Evolutionary conservation across 2,888 invertebrate species (phyloP), one percentile per base, ranked within the genome.

Genomic region (Lomographa bimaculata): DNA sequence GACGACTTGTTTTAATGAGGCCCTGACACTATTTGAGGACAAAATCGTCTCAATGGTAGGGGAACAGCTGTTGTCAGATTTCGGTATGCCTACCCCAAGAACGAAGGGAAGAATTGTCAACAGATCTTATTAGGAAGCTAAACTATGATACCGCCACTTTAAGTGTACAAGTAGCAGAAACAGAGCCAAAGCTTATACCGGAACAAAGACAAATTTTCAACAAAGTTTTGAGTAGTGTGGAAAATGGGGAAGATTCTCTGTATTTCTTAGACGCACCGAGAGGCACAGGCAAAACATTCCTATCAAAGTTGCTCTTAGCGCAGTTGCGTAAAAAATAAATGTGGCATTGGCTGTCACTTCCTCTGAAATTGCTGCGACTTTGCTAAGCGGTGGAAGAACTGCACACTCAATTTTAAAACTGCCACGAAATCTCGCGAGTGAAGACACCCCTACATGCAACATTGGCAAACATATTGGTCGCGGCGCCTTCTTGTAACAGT

Each of bases 281-380:
- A 3, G 53, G 55, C 14, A 55, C 53, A 4, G 54, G 54, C 1
- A 58, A 55, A 45, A 54, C 50, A 0, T 55, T 55, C 52, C 24
- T 61, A 2, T 8, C 49, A 12, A 46, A 54, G 27, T 37, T 55
- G 7, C 21, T 56, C 9, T 18, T 57, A 30, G 54, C 51, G 0
- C 23, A 51, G 36, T 29, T 51, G 4, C 32, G 45, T 0, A 48
- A 44, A 17, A 37, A 41, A 7, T 23, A 20, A 18, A 30, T 7
- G 20, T 54, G 5, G 57, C 54, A 4, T 8, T 54, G n/a, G 51
- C 47, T 0, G 42, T 54, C 3, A 48, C 53, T 16, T 52, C 41
- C 12, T 48, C 43, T 4, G 47, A 33, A 2, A 47, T 54, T 1
- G 46, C 45, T 7, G 40, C 50, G 1, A 50, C 54, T 4, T 11